Percentiles rank a stretch among this genome's conserved stretches.
Conservation (phyloP, 2,797 vertebrate genomes). For the Bradypodion pumilum region DNA sequence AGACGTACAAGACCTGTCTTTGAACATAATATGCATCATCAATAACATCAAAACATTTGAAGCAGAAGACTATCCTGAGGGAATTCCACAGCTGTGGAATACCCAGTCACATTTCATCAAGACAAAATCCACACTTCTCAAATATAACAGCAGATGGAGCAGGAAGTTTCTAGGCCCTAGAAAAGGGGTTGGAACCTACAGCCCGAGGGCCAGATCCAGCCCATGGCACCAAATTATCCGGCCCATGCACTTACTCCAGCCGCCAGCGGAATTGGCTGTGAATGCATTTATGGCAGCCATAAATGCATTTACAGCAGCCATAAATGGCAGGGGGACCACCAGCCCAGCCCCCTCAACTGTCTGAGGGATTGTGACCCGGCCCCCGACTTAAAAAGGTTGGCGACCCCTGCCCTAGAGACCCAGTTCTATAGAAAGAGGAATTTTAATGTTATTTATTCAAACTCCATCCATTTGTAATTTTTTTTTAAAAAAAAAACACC, state of each 20-base stretch:
- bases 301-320: too few relatives aligned
- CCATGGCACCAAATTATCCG: too few relatives aligned
- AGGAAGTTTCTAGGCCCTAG: neutral
- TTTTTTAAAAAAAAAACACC: neutral
- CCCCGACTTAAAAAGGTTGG: too few relatives aligned
- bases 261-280: too few relatives aligned
- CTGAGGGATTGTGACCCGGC: too few relatives aligned
- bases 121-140: conserved; percentile 31
- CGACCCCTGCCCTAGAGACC: conserved; percentile 25
- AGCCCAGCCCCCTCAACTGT: too few relatives aligned
- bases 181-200: too few relatives aligned
- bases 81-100: conserved; percentile 31
- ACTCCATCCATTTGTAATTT: conserved; percentile 2
- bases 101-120: conserved; percentile 15
- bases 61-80: conserved; percentile 23
- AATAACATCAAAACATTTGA: conserved; percentile 40
- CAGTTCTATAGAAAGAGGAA: conserved; percentile 15
- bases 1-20: neutral
- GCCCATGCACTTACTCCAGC: too few relatives aligned
- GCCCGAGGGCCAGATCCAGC: too few relatives aligned
- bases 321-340: too few relatives aligned
- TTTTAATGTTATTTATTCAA: conserved; percentile 22
- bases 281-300: too few relatives aligned
- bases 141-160: conserved; percentile 36
- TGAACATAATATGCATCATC: neutral